Base-by-base conservation (phyloP, 2,888 invertebrate species). In the Celastrina argiolus region DNA sequence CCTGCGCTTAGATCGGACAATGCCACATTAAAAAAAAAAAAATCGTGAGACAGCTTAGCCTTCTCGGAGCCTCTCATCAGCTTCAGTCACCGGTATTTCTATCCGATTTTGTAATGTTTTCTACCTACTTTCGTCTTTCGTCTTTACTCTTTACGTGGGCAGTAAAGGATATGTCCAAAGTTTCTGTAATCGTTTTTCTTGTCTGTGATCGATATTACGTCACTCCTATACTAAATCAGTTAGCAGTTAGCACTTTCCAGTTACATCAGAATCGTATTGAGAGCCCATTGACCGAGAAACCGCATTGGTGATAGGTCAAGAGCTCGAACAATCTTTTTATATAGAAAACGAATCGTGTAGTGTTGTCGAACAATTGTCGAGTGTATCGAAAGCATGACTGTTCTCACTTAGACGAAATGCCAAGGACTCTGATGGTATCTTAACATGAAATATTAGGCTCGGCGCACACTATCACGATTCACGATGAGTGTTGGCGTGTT, bases 221-320 rank as follows among this genome's bases (percentile, higher is more conserved):
- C 64, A 34, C 18, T 31, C 31, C 31, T n/a, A 51, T 51, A 18
- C 16, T 51, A 56, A 51, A 51, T 16, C 64, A 58, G 41, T 39
- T 64, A 26, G 58, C 18, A 31, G 58, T 58, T 36, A 58, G 41
- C 36, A 41, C 65, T 74, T 71, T 69, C 75, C 73, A 74, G 69
- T 88, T 87, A 81, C 85, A 81, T 88, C 86, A 88, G 80, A 76
- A 79, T 81, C 77, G 82, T 82, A 6, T 78, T 79, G 79, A 79
- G 80, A 79, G 67, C 68, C 70, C 80, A 79, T 77, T 85, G 87
- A 87, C 87, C 87, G 78, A 81, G 85, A 85, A 85, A 85, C 85
- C 83, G 82, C 80, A 64, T 39, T 66, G 64, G 56, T 42, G 70
- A 69, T 68, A 69, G 72, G 73, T 74, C 75, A 74, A 74, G 74